phyloP scores from a whole-genome alignment of 2,888 invertebrate genomes.

The Volucella bombylans region DNA sequence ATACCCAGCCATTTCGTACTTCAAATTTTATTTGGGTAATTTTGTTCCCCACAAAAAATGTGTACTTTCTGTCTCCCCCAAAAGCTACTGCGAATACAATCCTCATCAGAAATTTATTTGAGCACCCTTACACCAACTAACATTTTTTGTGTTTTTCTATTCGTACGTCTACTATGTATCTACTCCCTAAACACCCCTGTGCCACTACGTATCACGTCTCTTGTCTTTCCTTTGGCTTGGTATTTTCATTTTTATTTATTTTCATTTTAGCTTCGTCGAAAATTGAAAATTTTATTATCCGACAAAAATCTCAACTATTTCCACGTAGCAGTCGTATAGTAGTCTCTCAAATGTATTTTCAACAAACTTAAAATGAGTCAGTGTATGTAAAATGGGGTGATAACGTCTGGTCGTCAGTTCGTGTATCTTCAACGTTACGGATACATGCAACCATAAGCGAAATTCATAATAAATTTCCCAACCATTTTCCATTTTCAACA shows the following conservation, averaged over 20 bases:
- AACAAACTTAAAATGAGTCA: constrained; percentile 53
- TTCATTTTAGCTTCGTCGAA: constrained; percentile 23
- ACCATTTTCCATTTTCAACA: constrained; percentile 41
- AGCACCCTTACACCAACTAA: constrained; percentile 4
- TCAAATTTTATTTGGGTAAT: too few species aligned
- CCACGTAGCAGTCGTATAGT: constrained; percentile 11
- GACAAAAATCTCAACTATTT: constrained; percentile 54
- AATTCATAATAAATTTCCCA: constrained; percentile 63
- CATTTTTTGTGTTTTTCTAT: background rate
- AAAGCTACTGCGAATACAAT: constrained; percentile 8
- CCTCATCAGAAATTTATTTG: constrained; percentile 28
- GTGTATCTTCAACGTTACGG: constrained; percentile 16
- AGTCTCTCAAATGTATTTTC: constrained; percentile 41
- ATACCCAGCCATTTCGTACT: too few species aligned
- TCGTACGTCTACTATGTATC: too few species aligned
- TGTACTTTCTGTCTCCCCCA: background rate
- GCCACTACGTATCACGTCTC: background rate
- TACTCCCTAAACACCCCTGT: background rate
- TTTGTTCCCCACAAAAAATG: background rate
- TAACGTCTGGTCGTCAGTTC: constrained; percentile 29
- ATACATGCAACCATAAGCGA: constrained; percentile 62
- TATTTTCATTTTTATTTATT: constrained; percentile 1
- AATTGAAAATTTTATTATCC: constrained; percentile 66
- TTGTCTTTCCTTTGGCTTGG: background rate
- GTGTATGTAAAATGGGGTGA: constrained; percentile 45